Conservation (phyloP, 2,888 invertebrate species). For the Papilio elwesi region DNA sequence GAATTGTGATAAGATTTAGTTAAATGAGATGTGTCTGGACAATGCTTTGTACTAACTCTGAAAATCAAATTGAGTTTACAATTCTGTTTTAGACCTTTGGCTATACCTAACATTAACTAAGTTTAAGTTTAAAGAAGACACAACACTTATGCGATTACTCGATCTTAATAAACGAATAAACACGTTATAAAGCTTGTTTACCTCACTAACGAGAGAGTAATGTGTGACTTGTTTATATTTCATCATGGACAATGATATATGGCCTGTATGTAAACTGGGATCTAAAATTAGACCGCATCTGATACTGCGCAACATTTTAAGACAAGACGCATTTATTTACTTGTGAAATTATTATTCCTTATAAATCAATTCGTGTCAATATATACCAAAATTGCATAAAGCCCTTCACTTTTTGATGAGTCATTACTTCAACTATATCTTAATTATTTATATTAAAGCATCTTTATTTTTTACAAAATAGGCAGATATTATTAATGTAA, state of each 20-base stretch:
- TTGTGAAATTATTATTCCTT: background rate
- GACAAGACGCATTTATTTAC: background rate
- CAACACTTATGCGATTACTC: background rate
- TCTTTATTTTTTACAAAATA: too few species aligned
- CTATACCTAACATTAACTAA: too few species aligned
- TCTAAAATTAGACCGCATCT: conserved; percentile 27
- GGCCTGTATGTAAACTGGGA: conserved; percentile 11
- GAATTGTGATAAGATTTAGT: background rate
- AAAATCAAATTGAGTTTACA: too few species aligned
- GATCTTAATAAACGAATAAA: conserved; percentile 27
- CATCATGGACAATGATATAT: conserved; percentile 33
- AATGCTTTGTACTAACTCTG: too few species aligned
- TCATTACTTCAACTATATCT: background rate
- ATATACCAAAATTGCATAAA: background rate
- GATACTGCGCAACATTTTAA: conserved; percentile 21
- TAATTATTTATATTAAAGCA: too few species aligned
- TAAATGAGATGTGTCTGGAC: background rate
- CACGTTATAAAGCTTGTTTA: conserved; percentile 28
- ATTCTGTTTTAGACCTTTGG: too few species aligned
- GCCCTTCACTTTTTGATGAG: too few species aligned
- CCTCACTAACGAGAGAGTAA: conserved; percentile 25
- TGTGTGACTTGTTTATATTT: conserved; percentile 37
- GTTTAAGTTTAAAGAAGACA: too few species aligned
- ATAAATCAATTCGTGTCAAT: background rate
- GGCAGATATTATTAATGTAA: too few species aligned